phyloP scores from a whole-genome alignment of 2,113 vertebrate species.

The Glareola pratincola region DNA sequence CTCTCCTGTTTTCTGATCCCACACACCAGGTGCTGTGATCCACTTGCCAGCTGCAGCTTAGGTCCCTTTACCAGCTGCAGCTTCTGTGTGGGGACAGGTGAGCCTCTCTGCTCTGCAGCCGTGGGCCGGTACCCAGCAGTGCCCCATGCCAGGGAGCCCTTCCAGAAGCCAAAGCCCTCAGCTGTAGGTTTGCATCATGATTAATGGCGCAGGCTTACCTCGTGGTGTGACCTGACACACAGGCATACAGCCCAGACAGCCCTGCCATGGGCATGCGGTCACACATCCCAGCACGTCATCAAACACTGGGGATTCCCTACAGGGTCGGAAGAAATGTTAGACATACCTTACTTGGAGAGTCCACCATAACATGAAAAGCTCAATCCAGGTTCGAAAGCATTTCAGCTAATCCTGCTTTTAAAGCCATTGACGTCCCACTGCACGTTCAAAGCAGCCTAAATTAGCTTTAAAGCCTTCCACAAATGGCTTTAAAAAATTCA shows the following conservation, averaged over 20 bases:
- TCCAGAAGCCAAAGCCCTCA: background rate
- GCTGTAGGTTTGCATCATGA: background rate
- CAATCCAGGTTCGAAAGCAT: background rate
- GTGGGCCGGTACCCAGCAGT: background rate
- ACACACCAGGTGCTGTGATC: fast-evolving
- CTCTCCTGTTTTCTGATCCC: background rate
- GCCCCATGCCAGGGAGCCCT: background rate
- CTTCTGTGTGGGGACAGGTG: background rate
- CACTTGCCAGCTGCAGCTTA: background rate
- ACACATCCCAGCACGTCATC: background rate
- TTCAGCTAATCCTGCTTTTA: background rate
- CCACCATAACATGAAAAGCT: background rate
- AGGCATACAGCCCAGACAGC: background rate
- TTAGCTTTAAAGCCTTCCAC: background rate
- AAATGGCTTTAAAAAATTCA: background rate
- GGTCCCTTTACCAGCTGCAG: background rate
- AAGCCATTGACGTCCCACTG: background rate
- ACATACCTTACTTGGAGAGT: background rate
- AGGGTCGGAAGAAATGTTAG: background rate
- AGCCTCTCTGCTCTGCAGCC: background rate
- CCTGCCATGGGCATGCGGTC: background rate
- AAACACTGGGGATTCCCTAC: background rate
- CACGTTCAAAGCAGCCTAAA: background rate
- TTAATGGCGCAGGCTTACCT: background rate
- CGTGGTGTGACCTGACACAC: background rate